Percentiles rank a stretch among this genome's conserved stretches.
phyloP scores from a whole-genome alignment of 2,888 invertebrate genomes.

The Idaea aversata region DNA sequence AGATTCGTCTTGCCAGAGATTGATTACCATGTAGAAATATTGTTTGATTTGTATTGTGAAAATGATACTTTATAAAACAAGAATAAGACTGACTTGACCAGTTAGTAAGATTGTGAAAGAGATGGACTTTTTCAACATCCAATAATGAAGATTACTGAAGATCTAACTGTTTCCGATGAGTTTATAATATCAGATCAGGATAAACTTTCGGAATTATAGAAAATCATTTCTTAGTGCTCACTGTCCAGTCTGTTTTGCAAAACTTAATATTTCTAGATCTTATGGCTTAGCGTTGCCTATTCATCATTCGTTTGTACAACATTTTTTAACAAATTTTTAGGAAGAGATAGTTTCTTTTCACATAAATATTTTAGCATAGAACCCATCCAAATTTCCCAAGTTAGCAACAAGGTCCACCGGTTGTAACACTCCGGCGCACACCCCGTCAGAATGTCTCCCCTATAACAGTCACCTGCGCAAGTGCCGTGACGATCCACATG shows the following conservation, averaged over 20 bases:
- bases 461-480: constrained; percentile 43
- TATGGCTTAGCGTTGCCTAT: no score
- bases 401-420: background rate
- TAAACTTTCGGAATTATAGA: no score
- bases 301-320: no score
- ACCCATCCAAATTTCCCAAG: background rate
- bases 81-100: background rate
- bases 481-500: constrained; percentile 64
- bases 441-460: constrained; percentile 23
- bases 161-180: background rate
- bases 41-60: background rate
- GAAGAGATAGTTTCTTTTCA: background rate
- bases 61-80: background rate
- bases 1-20: constrained; percentile 14
- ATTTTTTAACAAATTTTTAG: no score
- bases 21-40: background rate
- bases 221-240: no score
- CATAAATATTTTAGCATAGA: background rate
- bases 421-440: constrained; percentile 16
- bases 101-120: background rate
- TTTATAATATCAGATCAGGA: background rate
- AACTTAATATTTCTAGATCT: no score
- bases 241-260: no score
- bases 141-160: background rate
- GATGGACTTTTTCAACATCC: background rate